These are phyloP conservation scores for Cremastinae sp. DNA, from an alignment of 2,888 invertebrate genomes.

Conservation along the genomic window DNA sequence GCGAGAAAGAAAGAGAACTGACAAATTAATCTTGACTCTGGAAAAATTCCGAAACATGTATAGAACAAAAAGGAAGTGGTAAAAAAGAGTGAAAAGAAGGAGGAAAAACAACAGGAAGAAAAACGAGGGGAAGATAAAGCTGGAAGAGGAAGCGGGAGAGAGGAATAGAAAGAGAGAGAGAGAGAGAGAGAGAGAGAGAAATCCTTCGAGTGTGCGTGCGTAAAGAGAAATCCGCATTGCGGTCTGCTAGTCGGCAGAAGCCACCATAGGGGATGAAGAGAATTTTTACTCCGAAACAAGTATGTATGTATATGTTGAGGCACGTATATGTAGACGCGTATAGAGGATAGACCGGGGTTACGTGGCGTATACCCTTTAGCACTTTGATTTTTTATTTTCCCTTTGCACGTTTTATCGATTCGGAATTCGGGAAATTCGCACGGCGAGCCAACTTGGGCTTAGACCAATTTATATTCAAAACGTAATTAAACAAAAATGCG, in stretches of 20 bases:
- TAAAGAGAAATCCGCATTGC: constrained; percentile 71
- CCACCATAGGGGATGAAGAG: constrained; percentile 44
- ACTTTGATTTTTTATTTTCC: constrained; percentile 53
- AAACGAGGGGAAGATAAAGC: not conserved
- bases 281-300: constrained; percentile 52
- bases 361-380: constrained; percentile 62
- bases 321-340: not conserved
- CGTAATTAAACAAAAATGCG: too few relatives aligned
- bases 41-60: constrained; percentile 51
- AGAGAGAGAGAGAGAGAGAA: constrained; percentile 45
- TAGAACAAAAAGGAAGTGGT: not conserved
- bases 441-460: too few relatives aligned
- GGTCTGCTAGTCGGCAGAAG: constrained; percentile 65
- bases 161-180: constrained; percentile 22
- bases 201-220: constrained; percentile 59
- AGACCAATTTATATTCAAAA: too few relatives aligned
- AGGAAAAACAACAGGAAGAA: constrained; percentile 13
- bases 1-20: constrained; percentile 42
- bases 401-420: constrained; percentile 7
- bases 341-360: not conserved
- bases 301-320: not conserved
- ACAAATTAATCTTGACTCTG: constrained; percentile 59
- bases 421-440: not conserved
- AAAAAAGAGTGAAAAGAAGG: not conserved
- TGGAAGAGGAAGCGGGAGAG: constrained; percentile 3